Conservation (phyloP, 1,140 invertebrate species). For the Ectropis grisescens region DNA sequence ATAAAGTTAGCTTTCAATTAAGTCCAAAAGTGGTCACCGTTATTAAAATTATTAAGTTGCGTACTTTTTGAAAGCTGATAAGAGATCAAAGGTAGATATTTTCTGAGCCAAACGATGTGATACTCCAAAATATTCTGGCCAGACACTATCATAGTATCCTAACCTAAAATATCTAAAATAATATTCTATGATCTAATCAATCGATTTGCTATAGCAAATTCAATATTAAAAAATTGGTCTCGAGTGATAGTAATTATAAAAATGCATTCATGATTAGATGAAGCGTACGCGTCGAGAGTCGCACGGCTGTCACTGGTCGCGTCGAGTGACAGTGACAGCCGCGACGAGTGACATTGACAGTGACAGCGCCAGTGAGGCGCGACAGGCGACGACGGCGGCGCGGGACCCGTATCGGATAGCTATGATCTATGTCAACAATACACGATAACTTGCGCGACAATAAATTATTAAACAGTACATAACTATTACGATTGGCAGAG, state of each 20-base stretch:
- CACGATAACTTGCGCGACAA: constrained; percentile 59
- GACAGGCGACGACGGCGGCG: too few relatives aligned
- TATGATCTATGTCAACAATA: constrained; percentile 67
- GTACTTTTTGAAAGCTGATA: constrained; percentile 67
- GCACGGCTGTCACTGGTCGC: too few relatives aligned
- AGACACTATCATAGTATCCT: constrained; percentile 69
- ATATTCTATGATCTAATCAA: constrained; percentile 60
- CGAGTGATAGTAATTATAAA: constrained; percentile 56
- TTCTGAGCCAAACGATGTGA: constrained; percentile 70
- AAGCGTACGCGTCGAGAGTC: constrained; percentile 26
- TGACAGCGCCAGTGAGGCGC: too few relatives aligned
- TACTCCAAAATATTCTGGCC: constrained; percentile 69
- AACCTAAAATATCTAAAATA: constrained; percentile 69
- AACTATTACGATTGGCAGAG: constrained; percentile 70
- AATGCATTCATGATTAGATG: constrained; percentile 57
- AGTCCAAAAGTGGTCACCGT: constrained; percentile 56
- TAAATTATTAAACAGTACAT: constrained; percentile 68
- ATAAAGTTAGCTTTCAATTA: constrained; percentile 68
- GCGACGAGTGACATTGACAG: too few relatives aligned
- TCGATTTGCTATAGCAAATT: constrained; percentile 62
- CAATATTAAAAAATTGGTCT: constrained; percentile 66
- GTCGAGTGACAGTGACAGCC: too few relatives aligned
- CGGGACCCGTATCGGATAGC: constrained; percentile 48
- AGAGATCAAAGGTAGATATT: constrained; percentile 69
- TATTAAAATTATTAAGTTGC: constrained; percentile 61